Base-by-base conservation (phyloP, 2,888 invertebrate species). In the Rosalia funebris region DNA sequence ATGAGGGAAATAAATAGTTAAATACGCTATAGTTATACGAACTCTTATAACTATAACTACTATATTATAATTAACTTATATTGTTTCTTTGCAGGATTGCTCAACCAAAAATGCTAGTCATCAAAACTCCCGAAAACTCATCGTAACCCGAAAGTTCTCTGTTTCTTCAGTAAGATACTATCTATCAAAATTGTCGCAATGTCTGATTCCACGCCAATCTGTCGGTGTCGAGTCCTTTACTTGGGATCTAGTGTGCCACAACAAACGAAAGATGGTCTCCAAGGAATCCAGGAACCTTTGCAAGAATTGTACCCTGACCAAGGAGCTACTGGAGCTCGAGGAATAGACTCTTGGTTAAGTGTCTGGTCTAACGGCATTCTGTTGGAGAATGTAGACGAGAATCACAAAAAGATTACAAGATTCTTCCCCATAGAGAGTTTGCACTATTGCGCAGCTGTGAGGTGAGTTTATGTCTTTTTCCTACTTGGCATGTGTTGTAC, bases 361-460 rank as follows among this genome's bases (percentile, higher is more conserved):
- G 96, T 99, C 50, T 97, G 96, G 94, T 95, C 95, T 66, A 97
- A 97, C 79, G 98, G 98, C 47, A 90, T 99, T 68, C 82, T 95
- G 46, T 81, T 99, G 69, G 97, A 98, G 84, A 98, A 98, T 81
- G 93, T 97, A 25, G 97, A 97, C 81, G 97, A 97, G 83, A 92
- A 95, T 79, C 91, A 95, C 63, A 93, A 95, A 81, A 91, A 95
- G 80, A 93, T 97, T 66, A 95, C 96, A 37, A 87, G 96, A 73
- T 97, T 98, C 84, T 97, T 97, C 80, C 96, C 96, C 2, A 97
- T 98, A 72, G 95, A 96, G 77, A 91, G 94, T 63, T 84, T 97
- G 74, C 97, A 97, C 78, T 98, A 98, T 78, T 96, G 96, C 82
- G 97, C 97, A 10, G 96, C 96, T 17, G 95, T 97, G 58, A 88